A percentile compares a stretch with the other conserved stretches of the same genome.
phyloP scores from a whole-genome alignment of 2,888 invertebrate species.

The Apamea monoglypha region DNA sequence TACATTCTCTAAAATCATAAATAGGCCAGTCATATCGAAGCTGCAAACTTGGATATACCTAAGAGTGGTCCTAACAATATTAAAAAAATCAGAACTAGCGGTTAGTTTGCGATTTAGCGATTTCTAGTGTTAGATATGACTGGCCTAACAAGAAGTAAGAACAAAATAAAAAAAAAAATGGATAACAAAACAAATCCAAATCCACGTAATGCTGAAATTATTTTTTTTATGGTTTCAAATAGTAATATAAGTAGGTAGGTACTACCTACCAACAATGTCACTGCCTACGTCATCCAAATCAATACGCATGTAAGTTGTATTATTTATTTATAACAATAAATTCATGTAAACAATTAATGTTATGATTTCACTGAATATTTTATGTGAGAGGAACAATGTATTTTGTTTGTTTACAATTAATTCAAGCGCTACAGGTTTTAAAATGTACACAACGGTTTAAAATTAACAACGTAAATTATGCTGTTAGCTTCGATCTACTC shows the following conservation, averaged over 20 bases:
- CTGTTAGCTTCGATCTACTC: background rate
- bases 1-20: background rate
- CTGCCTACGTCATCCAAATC: constrained; percentile 1
- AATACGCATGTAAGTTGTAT: background rate
- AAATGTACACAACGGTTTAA: constrained; percentile 2
- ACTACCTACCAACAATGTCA: background rate
- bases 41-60: too few relatives aligned
- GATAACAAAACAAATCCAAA: background rate
- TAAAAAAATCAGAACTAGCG: too few relatives aligned
- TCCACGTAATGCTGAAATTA: too few relatives aligned
- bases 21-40: too few relatives aligned
- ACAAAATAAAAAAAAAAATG: too few relatives aligned
- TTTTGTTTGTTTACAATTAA: constrained; percentile 14
- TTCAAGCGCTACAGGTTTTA: background rate
- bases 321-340: constrained; percentile 17
- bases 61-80: too few relatives aligned
- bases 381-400: constrained; percentile 24
- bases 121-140: too few relatives aligned
- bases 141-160: background rate
- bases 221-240: background rate
- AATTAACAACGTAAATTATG: background rate
- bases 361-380: constrained; percentile 44
- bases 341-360: constrained; percentile 28
- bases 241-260: background rate
- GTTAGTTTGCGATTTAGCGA: too few relatives aligned